Percentiles rank a stretch among this genome's conserved stretches.
phyloP scores from a whole-genome alignment of 92 coral and sea anemone genomes.

The Pocillopora meandrina region DNA sequence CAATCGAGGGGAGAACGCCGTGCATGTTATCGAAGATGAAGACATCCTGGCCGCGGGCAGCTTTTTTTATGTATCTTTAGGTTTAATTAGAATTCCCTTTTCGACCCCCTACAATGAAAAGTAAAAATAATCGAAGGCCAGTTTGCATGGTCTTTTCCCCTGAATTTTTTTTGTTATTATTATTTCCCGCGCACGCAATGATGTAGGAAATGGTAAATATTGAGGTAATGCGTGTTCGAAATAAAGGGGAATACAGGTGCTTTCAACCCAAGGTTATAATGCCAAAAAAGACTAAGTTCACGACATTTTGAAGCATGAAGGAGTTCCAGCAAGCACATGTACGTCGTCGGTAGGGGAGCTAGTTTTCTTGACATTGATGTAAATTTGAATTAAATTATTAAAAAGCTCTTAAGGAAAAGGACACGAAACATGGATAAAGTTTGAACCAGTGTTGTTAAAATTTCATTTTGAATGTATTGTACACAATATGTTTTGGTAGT shows the following conservation, averaged over 20 bases:
- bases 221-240: not conserved
- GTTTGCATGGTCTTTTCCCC: not conserved
- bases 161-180: not conserved
- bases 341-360: not conserved
- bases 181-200: not conserved
- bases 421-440: not conserved
- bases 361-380: not conserved
- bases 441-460: not conserved
- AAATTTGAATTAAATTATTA: not conserved
- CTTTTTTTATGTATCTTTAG: not conserved
- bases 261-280: no score
- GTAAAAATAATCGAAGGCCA: conserved; percentile 7
- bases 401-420: not conserved
- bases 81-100: not conserved
- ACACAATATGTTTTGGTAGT: not conserved
- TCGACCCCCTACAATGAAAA: conserved; percentile 16
- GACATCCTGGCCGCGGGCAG: conserved; percentile 15
- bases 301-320: not conserved
- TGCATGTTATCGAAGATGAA: not conserved
- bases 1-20: not conserved
- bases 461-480: not conserved
- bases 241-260: not conserved
- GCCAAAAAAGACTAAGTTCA: not conserved
- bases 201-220: not conserved
- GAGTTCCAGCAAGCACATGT: not conserved